Percentiles rank a stretch among this genome's conserved stretches.
Evolutionary conservation across 2,888 invertebrate genomes (phyloP).

Genomic region (Xestia xanthographa): DNA sequence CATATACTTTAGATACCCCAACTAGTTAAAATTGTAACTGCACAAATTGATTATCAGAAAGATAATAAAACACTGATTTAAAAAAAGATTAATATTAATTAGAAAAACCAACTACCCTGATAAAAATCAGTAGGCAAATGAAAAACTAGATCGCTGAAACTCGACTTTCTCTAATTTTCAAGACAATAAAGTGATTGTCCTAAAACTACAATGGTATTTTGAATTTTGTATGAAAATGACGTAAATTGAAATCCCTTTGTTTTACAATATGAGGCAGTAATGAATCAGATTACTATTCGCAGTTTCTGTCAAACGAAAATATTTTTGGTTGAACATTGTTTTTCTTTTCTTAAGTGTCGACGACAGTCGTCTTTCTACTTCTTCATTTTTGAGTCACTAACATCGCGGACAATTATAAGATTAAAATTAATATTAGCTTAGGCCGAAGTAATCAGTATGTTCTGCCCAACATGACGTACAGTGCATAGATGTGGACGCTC

Average conservation of each 20-base stretch:
- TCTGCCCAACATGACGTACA: background rate
- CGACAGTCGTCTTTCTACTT: background rate
- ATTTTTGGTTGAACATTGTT: conserved; percentile 3
- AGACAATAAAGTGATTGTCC: conserved; percentile 49
- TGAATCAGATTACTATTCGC: conserved; percentile 6
- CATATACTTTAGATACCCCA: background rate
- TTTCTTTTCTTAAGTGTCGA: background rate
- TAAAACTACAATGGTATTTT: conserved; percentile 45
- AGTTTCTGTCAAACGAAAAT: conserved; percentile 3
- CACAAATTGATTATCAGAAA: background rate
- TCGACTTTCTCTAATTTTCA: background rate
- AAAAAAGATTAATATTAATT: background rate
- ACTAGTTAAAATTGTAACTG: conserved; percentile 3
- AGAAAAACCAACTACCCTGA: conserved; percentile 13
- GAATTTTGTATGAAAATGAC: conserved; percentile 27
- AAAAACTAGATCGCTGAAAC: background rate
- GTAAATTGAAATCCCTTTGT: conserved; percentile 33
- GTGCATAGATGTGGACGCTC: background rate
- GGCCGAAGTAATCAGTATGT: background rate
- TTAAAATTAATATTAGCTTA: background rate
- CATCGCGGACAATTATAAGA: background rate
- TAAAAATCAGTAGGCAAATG: conserved; percentile 33
- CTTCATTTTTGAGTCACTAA: background rate
- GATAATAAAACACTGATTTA: conserved; percentile 9
- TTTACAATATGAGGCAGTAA: background rate